Conservation (phyloP, 1,140 invertebrate genomes). For the Drosophila orosa region DNA sequence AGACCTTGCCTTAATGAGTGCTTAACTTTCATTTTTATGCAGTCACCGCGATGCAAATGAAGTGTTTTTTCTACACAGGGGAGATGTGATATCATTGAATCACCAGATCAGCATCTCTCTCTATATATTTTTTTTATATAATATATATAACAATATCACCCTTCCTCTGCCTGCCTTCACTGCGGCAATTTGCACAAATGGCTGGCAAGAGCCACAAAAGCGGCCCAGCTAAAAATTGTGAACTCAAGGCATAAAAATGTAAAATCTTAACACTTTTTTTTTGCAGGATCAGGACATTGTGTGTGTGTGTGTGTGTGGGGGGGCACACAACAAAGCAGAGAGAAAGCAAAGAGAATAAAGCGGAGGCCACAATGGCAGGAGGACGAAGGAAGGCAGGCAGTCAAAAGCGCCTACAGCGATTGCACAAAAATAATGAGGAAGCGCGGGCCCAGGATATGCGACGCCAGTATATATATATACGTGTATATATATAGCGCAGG, state of each 20-base stretch:
- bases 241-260: conserved; percentile 68
- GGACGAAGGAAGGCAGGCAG: conserved; percentile 9
- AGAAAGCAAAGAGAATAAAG: conserved; percentile 42
- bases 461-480: conserved; percentile 32
- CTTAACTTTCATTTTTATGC: conserved; percentile 76
- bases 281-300: conserved; percentile 57
- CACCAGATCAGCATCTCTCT: conserved; percentile 17
- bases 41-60: conserved; percentile 19
- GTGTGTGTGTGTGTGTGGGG: conserved; percentile 23
- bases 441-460: conserved; percentile 75
- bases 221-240: conserved; percentile 32
- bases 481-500: conserved; percentile 15
- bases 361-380: conserved; percentile 53
- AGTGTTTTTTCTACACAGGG: neutral
- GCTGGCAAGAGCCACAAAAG: conserved; percentile 68
- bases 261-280: conserved; percentile 78
- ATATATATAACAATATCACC: conserved; percentile 33
- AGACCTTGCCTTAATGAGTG: conserved; percentile 74
- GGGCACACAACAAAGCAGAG: conserved; percentile 50
- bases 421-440: conserved; percentile 83
- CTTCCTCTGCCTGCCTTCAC: conserved; percentile 32
- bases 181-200: conserved; percentile 77
- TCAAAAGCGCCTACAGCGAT: conserved; percentile 76
- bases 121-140: neutral
- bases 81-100: conserved; percentile 36